Evolutionary conservation across 2,113 vertebrate genomes (phyloP), one percentile per base, ranked within the genome.

Genomic region (Chlorodrepanis virens): DNA sequence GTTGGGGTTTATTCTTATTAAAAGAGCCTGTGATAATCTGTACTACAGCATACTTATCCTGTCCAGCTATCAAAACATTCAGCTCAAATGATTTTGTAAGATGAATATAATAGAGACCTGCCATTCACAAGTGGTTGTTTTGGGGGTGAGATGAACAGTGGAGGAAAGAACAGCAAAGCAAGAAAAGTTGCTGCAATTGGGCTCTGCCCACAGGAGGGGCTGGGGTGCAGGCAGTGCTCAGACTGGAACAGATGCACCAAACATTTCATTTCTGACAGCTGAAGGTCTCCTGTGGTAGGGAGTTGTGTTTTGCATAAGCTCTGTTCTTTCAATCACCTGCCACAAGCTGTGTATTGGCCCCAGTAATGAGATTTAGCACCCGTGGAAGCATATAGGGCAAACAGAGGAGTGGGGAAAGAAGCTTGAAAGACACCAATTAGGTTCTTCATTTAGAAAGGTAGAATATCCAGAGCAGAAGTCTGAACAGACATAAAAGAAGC

Each of bases 401-500:
- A 91, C 16, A 52, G 57, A 80, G 29, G n/a, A 88, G 25, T 33
- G 65, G 47, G 42, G 50, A 67, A 70, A 67, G 28, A 7, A 81
- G 71, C 56, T 22, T 85, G 70, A 90, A 77, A 77, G 16, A 87
- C 29, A 63, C 52, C 64, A 93, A 88, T 95, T 95, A 92, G 47
- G 29, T 61, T 79, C 74, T 69, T 65, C 53, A 21, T 85, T 92
- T 84, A 93, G 29, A 75, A 83, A 74, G 64, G 69, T 3, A 71
- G 49, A 29, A 81, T 77, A 93, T 77, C 33, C 57, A 86, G 70
- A 85, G 87, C 78, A 77, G 17, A 56, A 64, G 8, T 11, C 76
- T 90, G 47, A 83, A 49, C 8, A 87, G 76, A 89, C 76, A 86
- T 95, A 88, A 93, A 94, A 96, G 83, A 25, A 96, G 39, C 63